Evolutionary conservation across 2,888 invertebrate species (phyloP), one percentile per base, ranked within the genome.

Genomic region (Drosophila buzzatii): DNA sequence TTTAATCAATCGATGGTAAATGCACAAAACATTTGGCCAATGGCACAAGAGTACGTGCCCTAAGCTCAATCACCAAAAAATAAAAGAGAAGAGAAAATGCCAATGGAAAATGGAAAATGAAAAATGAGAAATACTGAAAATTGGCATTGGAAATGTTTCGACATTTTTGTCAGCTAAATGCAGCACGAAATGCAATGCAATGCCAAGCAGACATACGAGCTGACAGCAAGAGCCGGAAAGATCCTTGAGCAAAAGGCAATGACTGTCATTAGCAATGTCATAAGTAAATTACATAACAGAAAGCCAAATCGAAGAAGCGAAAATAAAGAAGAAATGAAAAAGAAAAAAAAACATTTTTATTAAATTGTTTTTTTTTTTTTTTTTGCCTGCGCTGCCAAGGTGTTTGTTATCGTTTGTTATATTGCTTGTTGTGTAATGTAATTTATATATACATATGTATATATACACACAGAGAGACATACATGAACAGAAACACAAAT

Each of bases 331-430:
- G 23, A 37, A 23, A 23, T 4, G 16, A 27, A 27, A 6, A 12
- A 35, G 0, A 6, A 20, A 52, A 5, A 51, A 51, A 47, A 64
- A 67, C 72, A 81, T 73, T 85, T 84, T 78, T 79, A 85, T 81
- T 66, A 89, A 87, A 87, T 85, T 79, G 76, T 79, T 81, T 70
- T 53, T 51, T 53, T 52, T 14, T 52, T 23, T 16, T 7, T 53
- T 31, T 55, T 55, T 41, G 55, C 12, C 20, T 9, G 14, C 8
- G 56, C 61, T 42, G 68, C 68, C 88, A 89, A 89, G 89, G 83
- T 87, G 85, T 87, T 85, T 89, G 83, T 87, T 85, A 89, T 87
- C 83, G 87, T 89, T 87, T 87, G 85, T 85, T 89, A 82, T 86
- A 87, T 86, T 86, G 85, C 86, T 87, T 86, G 85, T 89, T 89